phyloP scores from a whole-genome alignment of 2,797 vertebrate species.

The Melanotaenia boesemani region DNA sequence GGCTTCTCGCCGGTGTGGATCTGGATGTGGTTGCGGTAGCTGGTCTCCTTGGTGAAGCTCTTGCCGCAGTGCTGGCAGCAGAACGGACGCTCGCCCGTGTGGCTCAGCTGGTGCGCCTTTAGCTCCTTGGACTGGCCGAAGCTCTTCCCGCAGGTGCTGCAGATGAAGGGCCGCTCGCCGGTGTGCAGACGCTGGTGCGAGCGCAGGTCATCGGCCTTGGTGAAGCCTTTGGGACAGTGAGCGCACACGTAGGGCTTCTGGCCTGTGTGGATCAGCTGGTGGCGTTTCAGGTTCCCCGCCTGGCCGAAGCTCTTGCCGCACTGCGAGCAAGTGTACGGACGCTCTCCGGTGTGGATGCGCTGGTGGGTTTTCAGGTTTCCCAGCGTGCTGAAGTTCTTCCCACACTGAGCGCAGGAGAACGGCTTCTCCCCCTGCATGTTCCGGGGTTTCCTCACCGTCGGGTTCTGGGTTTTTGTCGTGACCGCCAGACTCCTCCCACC shows the following conservation, averaged over 20 bases:
- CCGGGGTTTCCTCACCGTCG: slow-evolving; percentile 74
- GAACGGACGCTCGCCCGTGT: slow-evolving; percentile 83
- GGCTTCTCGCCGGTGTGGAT: slow-evolving; percentile 83
- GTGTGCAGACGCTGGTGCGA: slow-evolving; percentile 87
- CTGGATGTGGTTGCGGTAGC: slow-evolving; percentile 84
- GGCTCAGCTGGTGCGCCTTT: slow-evolving; percentile 84
- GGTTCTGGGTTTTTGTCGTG: slow-evolving; percentile 47
- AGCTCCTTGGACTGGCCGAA: slow-evolving; percentile 86
- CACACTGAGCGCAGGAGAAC: slow-evolving; percentile 84
- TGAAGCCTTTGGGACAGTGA: slow-evolving; percentile 86
- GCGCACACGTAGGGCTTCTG: slow-evolving; percentile 86
- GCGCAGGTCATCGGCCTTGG: slow-evolving; percentile 85
- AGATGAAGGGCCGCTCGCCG: slow-evolving; percentile 83
- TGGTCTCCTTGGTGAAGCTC: slow-evolving; percentile 84
- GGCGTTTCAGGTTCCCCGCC: slow-evolving; percentile 85
- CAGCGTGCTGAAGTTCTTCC: slow-evolving; percentile 86
- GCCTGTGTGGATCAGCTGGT: slow-evolving; percentile 87
- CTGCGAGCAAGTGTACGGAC: slow-evolving; percentile 86
- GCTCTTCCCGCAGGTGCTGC: slow-evolving; percentile 82
- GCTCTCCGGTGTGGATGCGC: too few relatives aligned
- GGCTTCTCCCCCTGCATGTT: slow-evolving; percentile 85
- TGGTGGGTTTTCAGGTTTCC: slow-evolving; percentile 87
- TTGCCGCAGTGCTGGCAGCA: slow-evolving; percentile 85
- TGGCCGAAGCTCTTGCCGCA: slow-evolving; percentile 87
- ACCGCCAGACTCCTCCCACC: slow-evolving; percentile 25